A percentile compares a stretch with the other conserved stretches of the same genome.
These are phyloP conservation scores for Formicarius rufipectus DNA, from an alignment of 2,113 vertebrate species.

Conservation along the genomic window DNA sequence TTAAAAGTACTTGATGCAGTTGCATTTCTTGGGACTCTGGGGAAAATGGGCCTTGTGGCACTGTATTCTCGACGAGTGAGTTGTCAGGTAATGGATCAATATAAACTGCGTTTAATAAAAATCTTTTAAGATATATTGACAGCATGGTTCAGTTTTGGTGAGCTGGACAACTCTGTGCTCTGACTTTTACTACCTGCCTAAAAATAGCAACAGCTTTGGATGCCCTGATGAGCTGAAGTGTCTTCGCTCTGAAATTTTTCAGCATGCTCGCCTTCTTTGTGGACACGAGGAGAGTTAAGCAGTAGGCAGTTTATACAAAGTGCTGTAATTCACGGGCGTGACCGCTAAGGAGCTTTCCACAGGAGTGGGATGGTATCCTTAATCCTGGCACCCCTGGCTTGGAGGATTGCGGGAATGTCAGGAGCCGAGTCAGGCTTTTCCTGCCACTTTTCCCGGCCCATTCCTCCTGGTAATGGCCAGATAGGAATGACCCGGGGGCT, in stretches of 20 bases:
- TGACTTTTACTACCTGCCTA: not conserved
- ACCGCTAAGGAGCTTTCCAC: not conserved
- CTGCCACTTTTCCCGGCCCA: not conserved
- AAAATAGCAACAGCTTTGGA: not conserved
- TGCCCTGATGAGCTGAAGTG: not conserved
- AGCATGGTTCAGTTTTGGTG: not conserved
- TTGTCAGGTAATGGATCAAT: not conserved
- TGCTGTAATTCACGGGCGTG: not conserved
- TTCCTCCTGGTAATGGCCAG: not conserved
- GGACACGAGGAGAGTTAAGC: not conserved
- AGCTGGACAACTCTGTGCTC: not conserved
- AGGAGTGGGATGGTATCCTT: not conserved
- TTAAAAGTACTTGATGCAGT: not conserved
- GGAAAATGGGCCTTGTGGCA: not conserved
- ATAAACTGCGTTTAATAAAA: not conserved
- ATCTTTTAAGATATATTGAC: not conserved
- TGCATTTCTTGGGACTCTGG: not conserved
- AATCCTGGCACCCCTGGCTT: not conserved
- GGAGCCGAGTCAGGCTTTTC: not conserved
- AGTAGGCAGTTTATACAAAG: not conserved
- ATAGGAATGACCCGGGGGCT: not conserved
- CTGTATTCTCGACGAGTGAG: fast-evolving
- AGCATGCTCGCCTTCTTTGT: not conserved
- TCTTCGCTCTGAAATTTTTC: not conserved
- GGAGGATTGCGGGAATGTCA: not conserved